Evolutionary conservation across 1,140 invertebrate species (phyloP).

Genomic region (Philaenus spumarius): DNA sequence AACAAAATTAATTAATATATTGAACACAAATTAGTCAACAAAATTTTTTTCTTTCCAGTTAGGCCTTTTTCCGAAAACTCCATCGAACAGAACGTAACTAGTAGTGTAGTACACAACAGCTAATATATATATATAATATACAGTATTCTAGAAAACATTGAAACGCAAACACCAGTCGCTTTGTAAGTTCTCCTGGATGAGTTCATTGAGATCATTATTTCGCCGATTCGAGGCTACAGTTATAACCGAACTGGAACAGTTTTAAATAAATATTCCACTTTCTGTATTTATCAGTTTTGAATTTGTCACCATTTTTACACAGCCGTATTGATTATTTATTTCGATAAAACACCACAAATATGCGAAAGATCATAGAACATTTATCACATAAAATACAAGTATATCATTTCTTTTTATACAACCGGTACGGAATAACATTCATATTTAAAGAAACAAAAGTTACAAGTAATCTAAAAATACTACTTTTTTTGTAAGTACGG

Average conservation of each 20-base stretch:
- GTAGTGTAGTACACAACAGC: neutral
- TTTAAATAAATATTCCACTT: neutral
- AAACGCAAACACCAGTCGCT: conserved; percentile 2
- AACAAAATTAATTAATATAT: neutral
- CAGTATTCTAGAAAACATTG: too few relatives aligned
- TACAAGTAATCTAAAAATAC: too few relatives aligned
- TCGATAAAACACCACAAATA: too few relatives aligned
- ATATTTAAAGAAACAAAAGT: too few relatives aligned
- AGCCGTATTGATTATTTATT: too few relatives aligned
- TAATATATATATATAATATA: neutral
- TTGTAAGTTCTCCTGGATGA: neutral
- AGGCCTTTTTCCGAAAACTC: conserved; percentile 12
- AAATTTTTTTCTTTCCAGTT: neutral
- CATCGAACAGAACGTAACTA: neutral
- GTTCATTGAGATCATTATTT: neutral
- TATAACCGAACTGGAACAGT: neutral
- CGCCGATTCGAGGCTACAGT: neutral
- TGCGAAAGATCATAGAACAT: too few relatives aligned
- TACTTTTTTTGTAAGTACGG: too few relatives aligned
- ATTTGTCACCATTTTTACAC: neutral
- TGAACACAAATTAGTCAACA: neutral
- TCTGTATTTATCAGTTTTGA: neutral
- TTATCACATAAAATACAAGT: too few relatives aligned
- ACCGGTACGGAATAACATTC: too few relatives aligned
- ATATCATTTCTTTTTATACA: too few relatives aligned